Conservation (phyloP, 1,140 invertebrate species). For the Trachymyrmex cornetzi region DNA sequence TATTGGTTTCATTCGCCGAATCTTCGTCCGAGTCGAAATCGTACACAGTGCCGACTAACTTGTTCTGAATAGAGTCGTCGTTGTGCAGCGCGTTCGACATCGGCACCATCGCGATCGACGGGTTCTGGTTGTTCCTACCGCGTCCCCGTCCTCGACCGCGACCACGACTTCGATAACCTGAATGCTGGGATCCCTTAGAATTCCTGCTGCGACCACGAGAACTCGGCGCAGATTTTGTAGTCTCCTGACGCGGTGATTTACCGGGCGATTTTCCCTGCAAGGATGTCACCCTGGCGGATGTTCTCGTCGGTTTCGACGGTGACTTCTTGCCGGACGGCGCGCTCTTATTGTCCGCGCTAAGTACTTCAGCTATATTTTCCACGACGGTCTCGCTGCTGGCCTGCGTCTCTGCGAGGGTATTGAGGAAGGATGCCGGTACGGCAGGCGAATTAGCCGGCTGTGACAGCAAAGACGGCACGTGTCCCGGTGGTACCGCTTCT, state of each 20-base stretch:
- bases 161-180: slow-evolving; percentile 85
- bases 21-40: slow-evolving; percentile 95
- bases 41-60: slow-evolving; percentile 94
- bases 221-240: slow-evolving; percentile 55
- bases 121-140: slow-evolving; percentile 82
- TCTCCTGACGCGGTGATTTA: slow-evolving; percentile 90
- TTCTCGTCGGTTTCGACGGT: slow-evolving; percentile 89
- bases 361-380: slow-evolving; percentile 59
- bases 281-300: slow-evolving; percentile 88
- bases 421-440: slow-evolving; percentile 70
- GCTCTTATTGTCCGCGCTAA: slow-evolving; percentile 68
- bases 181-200: slow-evolving; percentile 86
- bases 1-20: slow-evolving; percentile 90
- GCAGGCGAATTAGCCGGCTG: slow-evolving; percentile 61
- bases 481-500: neutral
- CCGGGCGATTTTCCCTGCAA: slow-evolving; percentile 91
- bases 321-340: slow-evolving; percentile 88
- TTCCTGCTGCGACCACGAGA: slow-evolving; percentile 81
- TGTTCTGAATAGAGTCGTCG: slow-evolving; percentile 90
- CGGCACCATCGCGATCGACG: slow-evolving; percentile 77
- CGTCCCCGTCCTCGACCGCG: slow-evolving; percentile 90
- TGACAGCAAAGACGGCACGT: slow-evolving; percentile 1
- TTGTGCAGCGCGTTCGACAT: slow-evolving; percentile 82
- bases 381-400: slow-evolving; percentile 38
- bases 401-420: slow-evolving; percentile 57